Evolutionary conservation across 2,113 vertebrate species (phyloP).

Genomic region (Ciconia maguari): DNA sequence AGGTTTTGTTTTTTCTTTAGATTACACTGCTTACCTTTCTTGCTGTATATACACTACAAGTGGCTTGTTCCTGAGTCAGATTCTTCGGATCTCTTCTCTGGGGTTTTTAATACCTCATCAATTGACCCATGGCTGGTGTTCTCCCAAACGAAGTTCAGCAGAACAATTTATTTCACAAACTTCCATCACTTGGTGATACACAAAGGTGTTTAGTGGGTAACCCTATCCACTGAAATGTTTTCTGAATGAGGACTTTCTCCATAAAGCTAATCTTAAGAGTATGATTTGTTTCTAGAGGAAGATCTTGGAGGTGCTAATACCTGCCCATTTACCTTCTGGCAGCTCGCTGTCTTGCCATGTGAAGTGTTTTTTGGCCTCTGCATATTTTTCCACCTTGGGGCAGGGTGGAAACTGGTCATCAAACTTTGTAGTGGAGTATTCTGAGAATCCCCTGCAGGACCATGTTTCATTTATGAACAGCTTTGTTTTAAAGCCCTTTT

Average conservation of each 20-base stretch:
- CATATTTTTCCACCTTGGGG: neutral
- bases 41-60: neutral
- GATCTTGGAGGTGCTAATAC: neutral
- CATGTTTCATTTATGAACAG: neutral
- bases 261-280: neutral
- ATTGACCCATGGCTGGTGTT: neutral
- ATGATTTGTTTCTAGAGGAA: neutral
- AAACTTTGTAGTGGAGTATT: neutral
- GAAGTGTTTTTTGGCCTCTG: neutral
- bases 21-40: neutral
- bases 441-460: neutral
- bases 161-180: neutral
- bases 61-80: neutral
- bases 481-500: neutral
- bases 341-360: neutral
- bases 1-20: neutral
- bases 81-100: neutral
- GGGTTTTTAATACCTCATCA: neutral
- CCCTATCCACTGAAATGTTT: neutral
- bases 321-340: neutral
- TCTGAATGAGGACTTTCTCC: neutral
- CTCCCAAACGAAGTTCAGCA: neutral
- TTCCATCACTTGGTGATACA: neutral
- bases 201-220: neutral
- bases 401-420: neutral